Conservation (phyloP, 2,797 vertebrate species). For the Esox masquinongy region DNA sequence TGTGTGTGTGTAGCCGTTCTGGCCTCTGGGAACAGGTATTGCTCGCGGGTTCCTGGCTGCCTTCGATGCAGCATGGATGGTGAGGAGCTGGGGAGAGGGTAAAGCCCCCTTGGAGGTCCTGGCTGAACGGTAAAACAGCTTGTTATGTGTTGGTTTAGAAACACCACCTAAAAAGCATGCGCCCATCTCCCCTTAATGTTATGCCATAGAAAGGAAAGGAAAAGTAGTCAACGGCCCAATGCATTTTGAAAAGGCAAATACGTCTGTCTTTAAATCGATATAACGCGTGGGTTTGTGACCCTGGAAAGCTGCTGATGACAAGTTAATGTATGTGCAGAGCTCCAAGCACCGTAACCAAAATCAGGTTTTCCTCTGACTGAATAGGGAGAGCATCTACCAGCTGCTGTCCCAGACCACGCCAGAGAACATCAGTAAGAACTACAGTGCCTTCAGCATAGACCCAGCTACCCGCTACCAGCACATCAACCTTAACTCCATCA, state of each 20-base stretch:
- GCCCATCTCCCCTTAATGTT: too few relatives aligned
- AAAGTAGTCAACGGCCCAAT: too few relatives aligned
- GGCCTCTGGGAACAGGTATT: constrained; percentile 92
- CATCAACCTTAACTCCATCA: constrained; percentile 83
- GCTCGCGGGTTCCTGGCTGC: constrained; percentile 90
- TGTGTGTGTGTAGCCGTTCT: constrained; percentile 82
- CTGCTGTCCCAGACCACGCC: constrained; percentile 91
- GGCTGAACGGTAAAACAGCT: constrained; percentile 82
- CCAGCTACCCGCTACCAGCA: constrained; percentile 87
- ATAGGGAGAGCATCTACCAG: constrained; percentile 92
- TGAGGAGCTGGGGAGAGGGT: constrained; percentile 85
- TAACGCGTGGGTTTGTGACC: too few relatives aligned
- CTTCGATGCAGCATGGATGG: constrained; percentile 93
- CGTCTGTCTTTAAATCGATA: too few relatives aligned
- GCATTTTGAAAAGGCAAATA: too few relatives aligned
- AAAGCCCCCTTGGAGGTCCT: constrained; percentile 78
- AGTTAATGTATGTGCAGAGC: too few relatives aligned
- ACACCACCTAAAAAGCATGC: too few relatives aligned
- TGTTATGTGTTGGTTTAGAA: background rate
- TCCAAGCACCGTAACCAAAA: too few relatives aligned
- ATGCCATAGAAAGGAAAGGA: too few relatives aligned
- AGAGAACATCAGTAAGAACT: constrained; percentile 89
- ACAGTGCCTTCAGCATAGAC: constrained; percentile 83
- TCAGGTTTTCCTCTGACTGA: constrained; percentile 1
- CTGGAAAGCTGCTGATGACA: too few relatives aligned